Evolutionary conservation across 1,140 invertebrate species (phyloP), one percentile per base, ranked within the genome.

Genomic region (Mizuhopecten yessoensis): DNA sequence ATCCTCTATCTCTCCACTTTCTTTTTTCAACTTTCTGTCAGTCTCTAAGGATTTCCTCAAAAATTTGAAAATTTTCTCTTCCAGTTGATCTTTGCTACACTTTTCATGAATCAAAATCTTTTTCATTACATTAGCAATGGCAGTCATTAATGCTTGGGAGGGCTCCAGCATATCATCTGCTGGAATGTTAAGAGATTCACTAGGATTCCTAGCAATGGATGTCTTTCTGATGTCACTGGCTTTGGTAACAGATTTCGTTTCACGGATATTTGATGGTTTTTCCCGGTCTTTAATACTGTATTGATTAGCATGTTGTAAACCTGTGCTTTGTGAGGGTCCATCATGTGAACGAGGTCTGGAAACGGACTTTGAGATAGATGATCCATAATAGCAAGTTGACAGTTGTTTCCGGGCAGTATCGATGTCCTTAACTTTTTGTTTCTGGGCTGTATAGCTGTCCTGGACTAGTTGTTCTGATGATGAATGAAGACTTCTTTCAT

Each of bases 111-210:
- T 75, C 57, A 75, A n/a, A 0, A 75, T 29, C 23, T n/a, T 75
- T 75, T 75, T 75, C 57, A 75, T 75, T 29, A 75, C 57, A 29
- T 75, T 75, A 17, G 57, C 57, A 75, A 75, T 75, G 15, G 57
- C 57, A 29, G 57, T 29, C n/a, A 17, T 75, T 75, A 75, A 75
- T 75, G 57, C 57, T 7, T 29, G 23, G 17, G 57, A 75, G 23
- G 57, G 57, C n/a, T 75, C 57, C 0, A 0, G 57, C 1, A 1
- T 45, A 45, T 29, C 57, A 5, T 29, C 57, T 29, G 23, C 57
- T 75, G 57, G 57, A 75, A 75, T 75, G 57, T 75, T n/a, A n/a
- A 0, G 11, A 1, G 57, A 75, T 29, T 75, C n/a, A 75, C 9
- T 17, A 29, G 57, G 1, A 9, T 5, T 29, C 23, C 57, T 45